These are phyloP conservation scores for Rhynchophorus ferrugineus DNA, from an alignment of 1,140 invertebrate genomes.

Conservation along the genomic window DNA sequence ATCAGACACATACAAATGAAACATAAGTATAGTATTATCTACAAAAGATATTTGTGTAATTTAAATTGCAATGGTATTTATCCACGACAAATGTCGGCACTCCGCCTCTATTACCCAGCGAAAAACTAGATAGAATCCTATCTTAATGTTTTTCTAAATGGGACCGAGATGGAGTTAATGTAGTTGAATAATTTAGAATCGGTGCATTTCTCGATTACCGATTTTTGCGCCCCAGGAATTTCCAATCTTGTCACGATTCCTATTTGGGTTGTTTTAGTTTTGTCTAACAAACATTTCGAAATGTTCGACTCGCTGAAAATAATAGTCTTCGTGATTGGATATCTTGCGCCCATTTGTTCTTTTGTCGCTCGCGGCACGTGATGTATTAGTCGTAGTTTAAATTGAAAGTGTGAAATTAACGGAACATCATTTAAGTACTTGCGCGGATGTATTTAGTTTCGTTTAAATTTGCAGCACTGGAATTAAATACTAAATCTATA, in stretches of 20 bases:
- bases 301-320: neutral
- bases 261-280: slow-evolving; percentile 1
- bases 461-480: no score
- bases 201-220: slow-evolving; percentile 9
- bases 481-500: no score
- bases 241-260: slow-evolving; percentile 7
- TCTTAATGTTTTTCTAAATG: slow-evolving; percentile 9
- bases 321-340: neutral
- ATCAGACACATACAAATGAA: no score
- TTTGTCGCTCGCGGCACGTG: no score
- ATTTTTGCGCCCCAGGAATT: slow-evolving; percentile 10
- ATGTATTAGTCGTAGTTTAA: no score
- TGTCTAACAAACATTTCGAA: neutral
- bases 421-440: no score
- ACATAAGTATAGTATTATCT: no score
- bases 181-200: slow-evolving; percentile 10
- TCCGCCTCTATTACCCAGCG: neutral
- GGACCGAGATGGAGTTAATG: slow-evolving; percentile 9
- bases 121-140: neutral
- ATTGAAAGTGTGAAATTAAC: no score
- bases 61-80: no score
- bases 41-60: no score
- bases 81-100: no score
- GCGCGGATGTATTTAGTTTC: no score
- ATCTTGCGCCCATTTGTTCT: neutral